Evolutionary conservation across 2,113 vertebrate species (phyloP).

Genomic region (Gasterosteus aculeatus): DNA sequence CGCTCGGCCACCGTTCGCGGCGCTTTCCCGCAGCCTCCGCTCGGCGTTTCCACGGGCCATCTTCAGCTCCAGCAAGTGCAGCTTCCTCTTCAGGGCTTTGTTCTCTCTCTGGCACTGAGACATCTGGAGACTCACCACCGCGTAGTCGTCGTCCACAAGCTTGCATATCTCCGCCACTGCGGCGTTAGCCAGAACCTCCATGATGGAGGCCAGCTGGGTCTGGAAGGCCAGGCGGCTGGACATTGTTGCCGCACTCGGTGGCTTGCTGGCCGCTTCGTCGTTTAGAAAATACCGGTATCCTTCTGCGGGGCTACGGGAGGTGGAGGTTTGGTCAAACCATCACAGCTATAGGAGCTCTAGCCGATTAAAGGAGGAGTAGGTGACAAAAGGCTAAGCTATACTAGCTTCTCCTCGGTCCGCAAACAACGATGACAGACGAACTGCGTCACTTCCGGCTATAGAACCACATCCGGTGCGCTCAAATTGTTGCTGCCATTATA

Average conservation of each 20-base stretch:
- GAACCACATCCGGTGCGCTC: not conserved
- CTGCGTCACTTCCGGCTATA: not conserved
- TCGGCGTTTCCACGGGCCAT: constrained; percentile 77
- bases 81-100: constrained; percentile 77
- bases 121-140: constrained; percentile 79
- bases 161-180: constrained; percentile 83
- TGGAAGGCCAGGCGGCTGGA: constrained; percentile 78
- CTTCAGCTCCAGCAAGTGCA: constrained; percentile 78
- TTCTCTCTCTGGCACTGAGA: constrained; percentile 80
- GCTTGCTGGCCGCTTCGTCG: not conserved
- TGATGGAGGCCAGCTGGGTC: constrained; percentile 83
- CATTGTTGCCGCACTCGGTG: constrained; percentile 43
- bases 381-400: not conserved
- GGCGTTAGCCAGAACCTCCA: constrained; percentile 83
- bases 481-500: too few species aligned
- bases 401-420: not conserved
- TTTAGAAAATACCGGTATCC: not conserved
- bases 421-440: not conserved
- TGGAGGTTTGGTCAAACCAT: not conserved
- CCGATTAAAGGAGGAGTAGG: not conserved
- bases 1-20: constrained; percentile 46
- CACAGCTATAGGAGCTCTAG: fast-evolving
- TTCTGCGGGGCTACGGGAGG: fast-evolving
- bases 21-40: constrained; percentile 72
- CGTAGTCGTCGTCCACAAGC: constrained; percentile 81